Percentiles rank a stretch among this genome's conserved stretches.
Evolutionary conservation across 2,797 vertebrate species (phyloP).

Genomic region (Hippopotamyrus pictus): DNA sequence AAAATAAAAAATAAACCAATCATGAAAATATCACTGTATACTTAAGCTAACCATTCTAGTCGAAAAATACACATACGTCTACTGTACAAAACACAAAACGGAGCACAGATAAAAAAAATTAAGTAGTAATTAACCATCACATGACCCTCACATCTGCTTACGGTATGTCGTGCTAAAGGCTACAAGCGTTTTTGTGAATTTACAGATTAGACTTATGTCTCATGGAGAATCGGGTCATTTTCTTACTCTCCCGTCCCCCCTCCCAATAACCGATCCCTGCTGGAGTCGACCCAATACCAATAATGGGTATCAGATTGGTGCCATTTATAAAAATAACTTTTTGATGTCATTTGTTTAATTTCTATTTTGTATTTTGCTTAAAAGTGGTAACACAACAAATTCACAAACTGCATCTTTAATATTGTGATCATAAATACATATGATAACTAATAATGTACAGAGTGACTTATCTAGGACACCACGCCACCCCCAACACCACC

Average conservation of each 20-base stretch:
- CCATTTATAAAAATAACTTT: background rate
- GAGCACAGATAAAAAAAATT: too few relatives aligned
- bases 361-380: background rate
- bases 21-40: background rate
- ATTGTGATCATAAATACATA: background rate
- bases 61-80: background rate
- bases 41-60: background rate
- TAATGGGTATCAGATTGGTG: background rate
- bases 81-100: too few relatives aligned
- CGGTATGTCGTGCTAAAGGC: background rate
- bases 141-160: background rate
- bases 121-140: background rate
- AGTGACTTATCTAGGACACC: too few relatives aligned
- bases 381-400: background rate
- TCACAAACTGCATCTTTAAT: background rate
- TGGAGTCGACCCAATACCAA: background rate
- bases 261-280: background rate
- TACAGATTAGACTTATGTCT: background rate
- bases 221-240: background rate
- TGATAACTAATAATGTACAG: too few relatives aligned
- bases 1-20: background rate
- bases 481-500: too few relatives aligned
- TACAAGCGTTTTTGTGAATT: background rate
- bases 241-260: background rate
- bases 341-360: background rate